Base-by-base conservation (phyloP, 2,113 vertebrate genomes). In the Phalacrocorax carbo region DNA sequence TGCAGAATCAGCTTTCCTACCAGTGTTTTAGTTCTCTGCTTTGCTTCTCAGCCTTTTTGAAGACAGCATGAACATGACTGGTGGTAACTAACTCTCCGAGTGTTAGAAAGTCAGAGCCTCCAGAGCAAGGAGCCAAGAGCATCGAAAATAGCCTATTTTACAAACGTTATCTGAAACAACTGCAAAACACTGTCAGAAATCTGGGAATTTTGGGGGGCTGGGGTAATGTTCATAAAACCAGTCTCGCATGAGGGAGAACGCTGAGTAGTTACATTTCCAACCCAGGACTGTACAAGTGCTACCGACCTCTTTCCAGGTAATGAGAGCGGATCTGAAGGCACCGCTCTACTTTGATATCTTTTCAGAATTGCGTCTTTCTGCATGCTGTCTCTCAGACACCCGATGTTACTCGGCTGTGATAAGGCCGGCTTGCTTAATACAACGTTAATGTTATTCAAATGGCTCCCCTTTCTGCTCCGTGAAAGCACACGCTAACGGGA, bases 11-110 rank as follows among this genome's bases (percentile, higher is more conserved):
- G 19, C 61, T 69, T 89, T 82, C 48, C 42, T 49, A 42, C 38
- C 15, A 13, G 10, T 9, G 13, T 62, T 79, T 64, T 32, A 44
- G 26, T 55, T 55, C 27, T 86, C 13, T 38, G 18, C 5, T 55
- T 86, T 54, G 23, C n/a, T 89, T 21, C 40, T 58, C 32, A 10
- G 32, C 23, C n/a, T 60, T 79, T 48, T n/a, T 18, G 27, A 58
- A 86, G 38, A 32, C 36, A 38, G 10, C 1, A 0, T 44, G 73
- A 44, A 17, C 8, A 1, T 3, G 4, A 36, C 3, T 1, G 0
- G 10, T 11, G 54, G 46, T 22, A 76, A 44, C 36, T 30, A 58
- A 15, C 30, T 55, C 36, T 72, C 14, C 44, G 65, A 46, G 26
- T 4, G 8, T 12, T 11, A 68, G 38, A 49, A 71, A 38, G 15